Base-by-base conservation (phyloP, 2,113 vertebrate genomes). In the Toxotes chatareus region DNA sequence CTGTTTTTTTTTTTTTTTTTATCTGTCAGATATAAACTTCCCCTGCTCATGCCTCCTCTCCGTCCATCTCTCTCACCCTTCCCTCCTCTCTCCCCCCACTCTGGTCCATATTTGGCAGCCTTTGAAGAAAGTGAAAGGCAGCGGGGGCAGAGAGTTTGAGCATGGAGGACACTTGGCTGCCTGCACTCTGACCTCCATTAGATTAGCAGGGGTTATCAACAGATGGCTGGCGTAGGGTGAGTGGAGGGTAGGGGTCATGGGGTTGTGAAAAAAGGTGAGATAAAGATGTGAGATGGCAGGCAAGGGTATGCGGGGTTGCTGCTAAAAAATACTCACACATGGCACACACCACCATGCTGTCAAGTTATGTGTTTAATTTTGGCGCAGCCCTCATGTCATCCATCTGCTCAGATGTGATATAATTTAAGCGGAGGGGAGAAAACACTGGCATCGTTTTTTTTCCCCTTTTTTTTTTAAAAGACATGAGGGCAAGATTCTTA, bases 141-240 rank as follows among this genome's bases (percentile, higher is more conserved):
- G 69, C 3, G 64, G 38, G 73, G 57, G 56, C 31, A 7, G 47
- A 5, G 81, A 10, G 36, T 7, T 61, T 38, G 77, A 11, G 55
- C 21, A 40, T 12, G 44, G 76, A 83, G 84, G 84, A 77, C 68
- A 75, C 80, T 83, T 78, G 73, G 75, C 88, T 83, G 86, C 76
- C 84, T 86, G 69, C 2, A 71, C 60, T n/a, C 68, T 91, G 92
- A 94, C 93, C 92, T 90, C 83, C 62, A 47, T 27, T 74, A 88
- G 92, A 92, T 93, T 89, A 91, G 89, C 57, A n/a, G 85, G 53
- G 82, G 91, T 90, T 88, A 80, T 91, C 86, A 89, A 81, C 93
- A 93, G 93, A 93, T 92, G 89, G 89, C 67, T 55, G 71, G n/a
- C 16, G 65, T 73, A 21, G 60, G 73, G 73, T 11, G 70, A 38